These are phyloP conservation scores for Druon quercuslanigerum DNA, from an alignment of 1,140 invertebrate species.

Conservation along the genomic window DNA sequence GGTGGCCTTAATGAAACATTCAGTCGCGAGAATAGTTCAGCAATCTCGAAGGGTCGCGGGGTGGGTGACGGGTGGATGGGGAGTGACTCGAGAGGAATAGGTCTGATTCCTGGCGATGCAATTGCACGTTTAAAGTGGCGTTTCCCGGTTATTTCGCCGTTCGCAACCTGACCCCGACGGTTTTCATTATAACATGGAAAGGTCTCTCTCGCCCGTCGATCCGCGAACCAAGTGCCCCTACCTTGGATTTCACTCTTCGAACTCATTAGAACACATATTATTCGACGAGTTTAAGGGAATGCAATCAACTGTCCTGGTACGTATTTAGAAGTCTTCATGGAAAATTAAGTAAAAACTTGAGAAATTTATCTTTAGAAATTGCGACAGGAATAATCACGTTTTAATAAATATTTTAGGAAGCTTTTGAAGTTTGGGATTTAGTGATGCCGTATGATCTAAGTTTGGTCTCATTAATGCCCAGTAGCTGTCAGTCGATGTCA, in stretches of 20 bases:
- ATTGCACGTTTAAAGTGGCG: slow-evolving; percentile 75
- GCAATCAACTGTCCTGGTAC: slow-evolving; percentile 10
- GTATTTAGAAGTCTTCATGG: no score
- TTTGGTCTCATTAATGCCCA: no score
- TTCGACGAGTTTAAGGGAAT: slow-evolving; percentile 60
- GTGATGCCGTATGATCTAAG: no score
- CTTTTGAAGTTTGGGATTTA: no score
- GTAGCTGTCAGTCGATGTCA: no score
- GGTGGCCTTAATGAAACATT: slow-evolving; percentile 77
- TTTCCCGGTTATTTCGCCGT: slow-evolving; percentile 73
- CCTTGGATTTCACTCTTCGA: slow-evolving; percentile 60
- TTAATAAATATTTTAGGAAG: no score
- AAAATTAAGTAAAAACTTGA: no score
- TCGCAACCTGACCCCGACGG: slow-evolving; percentile 64
- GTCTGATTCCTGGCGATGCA: slow-evolving; percentile 75
- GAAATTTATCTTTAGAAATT: no score
- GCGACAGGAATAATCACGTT: no score
- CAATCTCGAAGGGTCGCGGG: slow-evolving; percentile 74
- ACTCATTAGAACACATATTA: slow-evolving; percentile 63
- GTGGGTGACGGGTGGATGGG: slow-evolving; percentile 50
- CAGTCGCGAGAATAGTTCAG: slow-evolving; percentile 76
- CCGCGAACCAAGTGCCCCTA: slow-evolving; percentile 52
- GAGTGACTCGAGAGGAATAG: slow-evolving; percentile 65
- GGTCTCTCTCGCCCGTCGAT: slow-evolving; percentile 41
- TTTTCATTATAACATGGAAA: slow-evolving; percentile 55